These are phyloP conservation scores for Protophormia terraenovae DNA, from an alignment of 2,888 invertebrate genomes.

Conservation along the genomic window DNA sequence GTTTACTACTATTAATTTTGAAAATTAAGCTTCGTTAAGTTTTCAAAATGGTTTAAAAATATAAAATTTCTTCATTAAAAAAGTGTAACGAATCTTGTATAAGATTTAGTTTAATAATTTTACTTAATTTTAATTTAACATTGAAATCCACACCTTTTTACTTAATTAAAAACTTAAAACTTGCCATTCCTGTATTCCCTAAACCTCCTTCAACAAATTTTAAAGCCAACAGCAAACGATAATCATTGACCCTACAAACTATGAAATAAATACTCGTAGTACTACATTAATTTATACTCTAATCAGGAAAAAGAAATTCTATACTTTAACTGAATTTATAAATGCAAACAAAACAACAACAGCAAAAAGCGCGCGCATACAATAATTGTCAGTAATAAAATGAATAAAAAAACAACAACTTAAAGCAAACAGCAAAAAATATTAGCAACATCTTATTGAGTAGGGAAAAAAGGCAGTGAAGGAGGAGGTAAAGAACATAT, in stretches of 20 bases:
- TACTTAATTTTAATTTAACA: no score
- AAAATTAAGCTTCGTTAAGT: no score
- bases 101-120: no score
- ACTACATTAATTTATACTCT: constrained; percentile 34
- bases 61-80: no score
- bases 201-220: background rate
- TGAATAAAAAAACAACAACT: background rate
- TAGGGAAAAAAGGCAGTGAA: background rate
- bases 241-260: constrained; percentile 49
- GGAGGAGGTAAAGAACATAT: background rate
- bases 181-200: no score
- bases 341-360: constrained; percentile 21
- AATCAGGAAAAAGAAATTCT: constrained; percentile 62
- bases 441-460: background rate
- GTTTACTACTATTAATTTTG: no score
- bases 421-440: background rate
- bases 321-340: constrained; percentile 35
- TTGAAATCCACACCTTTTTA: no score
- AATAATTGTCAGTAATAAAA: constrained; percentile 30
- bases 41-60: no score
- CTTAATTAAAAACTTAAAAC: no score
- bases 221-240: background rate
- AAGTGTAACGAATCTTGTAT: no score
- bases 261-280: background rate
- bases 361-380: constrained; percentile 64